Base-by-base conservation (phyloP, 2,113 vertebrate species). In the Mastomys natalensis region DNA sequence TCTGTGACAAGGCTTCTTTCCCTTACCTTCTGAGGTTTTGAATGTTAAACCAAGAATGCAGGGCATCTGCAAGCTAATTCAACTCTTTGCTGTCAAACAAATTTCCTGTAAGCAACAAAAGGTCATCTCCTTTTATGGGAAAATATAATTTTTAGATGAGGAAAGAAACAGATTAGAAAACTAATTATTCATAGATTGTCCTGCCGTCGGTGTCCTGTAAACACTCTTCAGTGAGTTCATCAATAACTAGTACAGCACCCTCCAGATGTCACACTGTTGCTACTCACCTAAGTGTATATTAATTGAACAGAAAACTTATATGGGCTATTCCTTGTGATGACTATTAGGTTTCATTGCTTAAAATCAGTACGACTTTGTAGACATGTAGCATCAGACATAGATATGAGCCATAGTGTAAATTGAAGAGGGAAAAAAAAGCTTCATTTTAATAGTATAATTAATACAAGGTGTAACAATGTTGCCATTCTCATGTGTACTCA, bases 361-460 rank as follows among this genome's bases (percentile, higher is more conserved):
- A 90, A 68, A 90, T 95, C 43, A 92, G 13, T 19, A 10, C 5
- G 73, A 15, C 22, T 7, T 6, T 16, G 45, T 37, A 95, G 48
- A 89, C 19, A 60, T 87, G 55, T 82, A 53, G 40, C 60, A 17
- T 43, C 11, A 76, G 37, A 55, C 40, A 55, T 43, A 84, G 15
- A 82, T 40, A n/a, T 51, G 60, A 92, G 5, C 43, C 43, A 55
- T 34, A 66, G 31, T 72, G 16, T 31, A 48, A 48, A 45, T 7
- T 64, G 53, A 78, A 64, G 94, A 21, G 19, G 45, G 70, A 62
- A 48, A 37, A 87, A n/a, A 15, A 81, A 84, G 55, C 74, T 40
- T 84, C 81, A 87, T 92, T 76, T 76, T 66, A 90, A 62, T 86
- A 82, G 22, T 95, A 45, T 60, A n/a, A 31, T 70, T 96, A 77